A percentile compares a stretch with the other conserved stretches of the same genome.
Conservation (phyloP, 1,140 invertebrate species). For the Medauroidea extradentata region DNA sequence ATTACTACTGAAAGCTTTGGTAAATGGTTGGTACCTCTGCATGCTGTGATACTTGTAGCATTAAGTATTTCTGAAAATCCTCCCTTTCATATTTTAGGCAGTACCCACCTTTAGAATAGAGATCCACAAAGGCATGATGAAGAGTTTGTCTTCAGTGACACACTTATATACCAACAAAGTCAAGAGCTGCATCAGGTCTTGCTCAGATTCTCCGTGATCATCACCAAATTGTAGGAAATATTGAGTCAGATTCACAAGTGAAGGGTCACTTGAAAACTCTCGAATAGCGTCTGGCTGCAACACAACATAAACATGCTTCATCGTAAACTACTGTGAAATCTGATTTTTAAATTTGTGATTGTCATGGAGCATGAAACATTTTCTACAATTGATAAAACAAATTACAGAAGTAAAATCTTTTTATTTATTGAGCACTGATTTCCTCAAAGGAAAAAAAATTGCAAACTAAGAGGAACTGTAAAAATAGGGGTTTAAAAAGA, state of each 20-base stretch:
- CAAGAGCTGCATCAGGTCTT: constrained; percentile 60
- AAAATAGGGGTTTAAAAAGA: too few relatives aligned
- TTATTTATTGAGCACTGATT: too few relatives aligned
- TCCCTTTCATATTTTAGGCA: not conserved
- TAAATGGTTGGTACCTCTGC: constrained; percentile 29
- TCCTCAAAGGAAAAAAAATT: too few relatives aligned
- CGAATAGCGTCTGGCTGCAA: constrained; percentile 46
- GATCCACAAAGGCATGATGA: constrained; percentile 69
- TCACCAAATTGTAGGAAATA: constrained; percentile 52
- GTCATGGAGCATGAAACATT: too few relatives aligned
- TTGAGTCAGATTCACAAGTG: constrained; percentile 52
- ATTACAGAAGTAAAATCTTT: too few relatives aligned
- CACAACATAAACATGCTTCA: too few relatives aligned
- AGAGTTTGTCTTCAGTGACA: constrained; percentile 78
- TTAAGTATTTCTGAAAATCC: not conserved
- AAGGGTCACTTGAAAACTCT: constrained; percentile 50
- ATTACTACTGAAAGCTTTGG: too few relatives aligned
- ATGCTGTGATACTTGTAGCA: constrained; percentile 13
- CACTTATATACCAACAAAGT: constrained; percentile 80
- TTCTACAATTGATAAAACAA: too few relatives aligned
- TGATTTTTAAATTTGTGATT: too few relatives aligned
- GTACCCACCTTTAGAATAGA: constrained; percentile 58
- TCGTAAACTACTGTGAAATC: too few relatives aligned
- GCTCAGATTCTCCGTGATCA: constrained; percentile 36
- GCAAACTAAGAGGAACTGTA: too few relatives aligned